phyloP scores from a whole-genome alignment of 2,113 vertebrate species.

The Athene noctua region DNA sequence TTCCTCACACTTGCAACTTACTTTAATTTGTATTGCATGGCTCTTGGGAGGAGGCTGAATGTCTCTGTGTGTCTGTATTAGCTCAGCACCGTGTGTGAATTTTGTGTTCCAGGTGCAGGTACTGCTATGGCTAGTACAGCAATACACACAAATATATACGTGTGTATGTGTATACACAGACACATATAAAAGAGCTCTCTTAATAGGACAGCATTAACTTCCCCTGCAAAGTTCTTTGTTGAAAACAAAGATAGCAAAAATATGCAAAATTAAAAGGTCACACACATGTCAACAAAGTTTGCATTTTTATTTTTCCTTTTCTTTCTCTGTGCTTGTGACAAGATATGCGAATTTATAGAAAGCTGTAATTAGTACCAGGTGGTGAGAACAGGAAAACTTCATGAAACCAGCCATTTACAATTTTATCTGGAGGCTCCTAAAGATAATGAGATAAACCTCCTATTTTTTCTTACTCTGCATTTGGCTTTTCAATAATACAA shows the following conservation, averaged over 20 bases:
- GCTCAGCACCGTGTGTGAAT: background rate
- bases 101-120: background rate
- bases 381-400: background rate
- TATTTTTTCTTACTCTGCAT: background rate
- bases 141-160: background rate
- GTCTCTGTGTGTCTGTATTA: background rate
- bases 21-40: background rate
- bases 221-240: background rate
- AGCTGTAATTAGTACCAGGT: slow-evolving; percentile 13
- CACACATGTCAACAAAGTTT: background rate
- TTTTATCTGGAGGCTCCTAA: background rate
- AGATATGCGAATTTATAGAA: background rate
- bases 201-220: background rate
- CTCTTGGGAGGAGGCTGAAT: background rate
- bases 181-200: background rate
- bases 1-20: background rate
- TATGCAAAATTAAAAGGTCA: background rate
- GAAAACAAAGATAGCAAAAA: background rate
- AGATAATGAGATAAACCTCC: slow-evolving; percentile 17
- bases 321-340: background rate
- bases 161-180: too few relatives aligned
- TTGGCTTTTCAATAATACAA: background rate
- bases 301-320: background rate
- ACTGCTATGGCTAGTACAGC: background rate
- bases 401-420: background rate